Evolutionary conservation across 2,888 invertebrate genomes (phyloP).

Genomic region (Leucoma salicis): DNA sequence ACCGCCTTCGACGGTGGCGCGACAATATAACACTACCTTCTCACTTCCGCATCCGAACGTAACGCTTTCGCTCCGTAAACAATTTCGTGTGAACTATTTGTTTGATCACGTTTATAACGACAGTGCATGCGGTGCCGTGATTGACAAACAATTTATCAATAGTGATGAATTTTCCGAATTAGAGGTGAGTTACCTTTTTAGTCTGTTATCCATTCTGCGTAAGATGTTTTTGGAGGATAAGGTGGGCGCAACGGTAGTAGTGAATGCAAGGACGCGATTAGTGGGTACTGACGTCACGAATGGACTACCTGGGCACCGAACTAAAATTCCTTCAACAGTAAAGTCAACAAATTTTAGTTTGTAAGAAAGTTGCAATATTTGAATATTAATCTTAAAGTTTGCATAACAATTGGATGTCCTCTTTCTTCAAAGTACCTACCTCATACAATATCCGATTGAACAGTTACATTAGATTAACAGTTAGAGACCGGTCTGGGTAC

Average conservation of each 20-base stretch:
- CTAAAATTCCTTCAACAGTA: conserved; percentile 6
- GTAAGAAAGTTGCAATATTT: conserved; percentile 17
- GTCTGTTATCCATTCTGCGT: conserved; percentile 47
- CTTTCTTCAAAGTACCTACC: conserved; percentile 18
- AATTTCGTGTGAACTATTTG: conserved; percentile 56
- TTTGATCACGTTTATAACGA: conserved; percentile 43
- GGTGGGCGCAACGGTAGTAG: conserved; percentile 53
- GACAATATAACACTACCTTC: conserved; percentile 27
- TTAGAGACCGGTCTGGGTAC: conserved; percentile 38
- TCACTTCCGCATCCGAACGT: conserved; percentile 64
- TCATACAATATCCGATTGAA: conserved; percentile 30
- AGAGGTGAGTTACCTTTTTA: conserved; percentile 74
- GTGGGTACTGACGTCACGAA: conserved; percentile 40
- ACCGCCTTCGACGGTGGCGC: conserved; percentile 56
- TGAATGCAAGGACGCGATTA: conserved; percentile 73
- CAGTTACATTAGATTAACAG: conserved; percentile 38
- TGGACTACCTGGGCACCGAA: conserved; percentile 33
- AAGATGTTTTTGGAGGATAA: conserved; percentile 74
- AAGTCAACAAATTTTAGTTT: not conserved
- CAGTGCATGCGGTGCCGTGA: conserved; percentile 40
- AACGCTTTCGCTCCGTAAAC: conserved; percentile 73
- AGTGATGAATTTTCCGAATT: conserved; percentile 61
- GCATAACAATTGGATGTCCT: conserved; percentile 29
- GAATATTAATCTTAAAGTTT: conserved; percentile 32
- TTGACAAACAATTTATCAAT: conserved; percentile 32